phyloP scores from a whole-genome alignment of 2,797 vertebrate genomes.

The Microctenopoma steveboyesi region DNA sequence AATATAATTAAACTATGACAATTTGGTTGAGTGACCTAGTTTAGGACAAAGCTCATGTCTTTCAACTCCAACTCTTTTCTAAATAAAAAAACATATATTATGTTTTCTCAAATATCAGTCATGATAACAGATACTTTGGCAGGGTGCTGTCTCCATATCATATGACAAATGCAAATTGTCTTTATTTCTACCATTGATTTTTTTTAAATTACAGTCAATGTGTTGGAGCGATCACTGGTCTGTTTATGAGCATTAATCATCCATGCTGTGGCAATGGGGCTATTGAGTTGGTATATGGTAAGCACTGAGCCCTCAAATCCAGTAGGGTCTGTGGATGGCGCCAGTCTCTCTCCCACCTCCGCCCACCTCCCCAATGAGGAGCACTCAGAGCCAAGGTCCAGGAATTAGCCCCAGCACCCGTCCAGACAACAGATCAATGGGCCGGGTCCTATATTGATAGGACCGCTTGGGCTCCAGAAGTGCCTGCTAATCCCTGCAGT shows the following conservation, averaged over 20 bases:
- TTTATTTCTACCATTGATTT: conserved; percentile 6
- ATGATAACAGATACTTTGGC: background rate
- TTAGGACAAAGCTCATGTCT: background rate
- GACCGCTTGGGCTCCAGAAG: conserved; percentile 81
- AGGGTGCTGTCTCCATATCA: background rate
- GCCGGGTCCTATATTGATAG: conserved; percentile 79
- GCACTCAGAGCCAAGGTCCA: conserved; percentile 79
- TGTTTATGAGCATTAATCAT: conserved; percentile 25
- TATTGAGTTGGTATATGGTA: conserved; percentile 61
- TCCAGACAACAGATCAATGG: conserved; percentile 85
- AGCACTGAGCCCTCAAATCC: conserved; percentile 73
- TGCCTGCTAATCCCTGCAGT: conserved; percentile 83
- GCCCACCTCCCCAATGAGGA: conserved; percentile 63
- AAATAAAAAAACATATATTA: background rate
- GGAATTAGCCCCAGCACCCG: conserved; percentile 81
- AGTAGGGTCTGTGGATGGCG: conserved; percentile 74
- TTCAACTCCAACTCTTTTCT: background rate
- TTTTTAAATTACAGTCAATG: conserved; percentile 19
- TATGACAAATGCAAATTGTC: conserved; percentile 1
- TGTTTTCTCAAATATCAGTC: background rate
- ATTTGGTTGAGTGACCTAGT: conserved; percentile 14
- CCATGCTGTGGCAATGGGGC: conserved; percentile 37
- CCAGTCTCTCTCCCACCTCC: conserved; percentile 72
- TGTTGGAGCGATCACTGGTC: background rate
- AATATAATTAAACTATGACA: conserved; percentile 35